Percentiles rank a stretch among this genome's conserved stretches.
Evolutionary conservation across 2,797 vertebrate genomes (phyloP).

Genomic region (Rhinogobio ventralis): DNA sequence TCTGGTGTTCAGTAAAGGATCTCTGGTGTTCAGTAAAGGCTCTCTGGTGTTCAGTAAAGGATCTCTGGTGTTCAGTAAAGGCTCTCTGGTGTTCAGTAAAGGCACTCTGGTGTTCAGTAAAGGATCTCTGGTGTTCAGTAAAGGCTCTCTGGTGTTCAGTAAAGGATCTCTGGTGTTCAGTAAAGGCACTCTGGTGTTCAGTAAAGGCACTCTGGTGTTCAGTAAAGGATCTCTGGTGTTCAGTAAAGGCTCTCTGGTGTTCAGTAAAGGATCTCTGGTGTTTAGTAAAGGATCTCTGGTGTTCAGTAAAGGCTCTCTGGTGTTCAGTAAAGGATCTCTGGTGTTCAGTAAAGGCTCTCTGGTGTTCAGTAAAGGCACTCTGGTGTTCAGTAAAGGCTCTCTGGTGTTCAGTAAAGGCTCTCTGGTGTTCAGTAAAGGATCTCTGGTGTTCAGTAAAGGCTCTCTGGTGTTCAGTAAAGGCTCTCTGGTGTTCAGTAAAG

Average conservation of each 20-base stretch:
- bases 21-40: too few species aligned
- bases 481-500: conserved; percentile 23
- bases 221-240: too few species aligned
- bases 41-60: too few species aligned
- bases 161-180: conserved; percentile 41
- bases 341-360: conserved; percentile 39
- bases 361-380: too few species aligned
- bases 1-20: too few species aligned
- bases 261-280: conserved; percentile 41
- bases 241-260: conserved; percentile 41
- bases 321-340: too few species aligned
- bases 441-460: too few species aligned
- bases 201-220: conserved; percentile 43
- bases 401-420: conserved; percentile 39
- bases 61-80: too few species aligned
- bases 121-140: too few species aligned
- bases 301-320: conserved; percentile 41
- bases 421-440: too few species aligned
- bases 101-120: too few species aligned
- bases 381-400: conserved; percentile 32
- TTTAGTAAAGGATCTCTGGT: too few species aligned
- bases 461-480: conserved; percentile 41
- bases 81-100: conserved; percentile 43
- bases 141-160: conserved; percentile 42
- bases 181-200: conserved; percentile 41